Evolutionary conservation across 2,888 invertebrate genomes (phyloP).

Genomic region (Scelioninae gen. 2): DNA sequence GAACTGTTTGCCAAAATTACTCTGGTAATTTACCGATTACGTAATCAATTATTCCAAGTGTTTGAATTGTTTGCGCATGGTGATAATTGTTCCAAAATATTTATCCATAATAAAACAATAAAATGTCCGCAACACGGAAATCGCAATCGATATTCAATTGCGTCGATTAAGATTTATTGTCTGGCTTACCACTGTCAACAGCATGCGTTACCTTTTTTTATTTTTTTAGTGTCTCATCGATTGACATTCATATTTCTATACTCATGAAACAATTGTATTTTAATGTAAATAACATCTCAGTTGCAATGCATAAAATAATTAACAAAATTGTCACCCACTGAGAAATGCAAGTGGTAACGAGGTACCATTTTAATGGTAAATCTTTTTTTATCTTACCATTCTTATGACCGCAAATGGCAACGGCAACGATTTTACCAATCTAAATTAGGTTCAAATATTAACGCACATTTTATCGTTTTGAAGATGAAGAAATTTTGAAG

Average conservation of each 20-base stretch:
- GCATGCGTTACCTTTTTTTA: constrained; percentile 28
- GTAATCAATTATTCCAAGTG: neutral
- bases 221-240: constrained; percentile 9
- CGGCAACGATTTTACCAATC: too few relatives aligned
- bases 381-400: too few relatives aligned
- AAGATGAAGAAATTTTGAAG: too few relatives aligned
- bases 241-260: neutral
- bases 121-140: constrained; percentile 53
- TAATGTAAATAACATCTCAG: neutral
- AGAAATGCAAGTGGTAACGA: too few relatives aligned
- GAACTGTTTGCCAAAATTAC: too few relatives aligned
- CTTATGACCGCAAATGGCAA: too few relatives aligned
- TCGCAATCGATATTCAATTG: constrained; percentile 43
- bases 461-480: too few relatives aligned
- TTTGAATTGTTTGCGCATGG: neutral
- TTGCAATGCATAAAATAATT: neutral
- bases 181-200: constrained; percentile 32
- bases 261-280: neutral
- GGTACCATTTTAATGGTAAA: too few relatives aligned
- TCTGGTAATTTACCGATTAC: too few relatives aligned
- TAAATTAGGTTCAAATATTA: too few relatives aligned
- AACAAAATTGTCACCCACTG: neutral
- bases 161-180: constrained; percentile 49
- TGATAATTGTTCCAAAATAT: constrained; percentile 15
- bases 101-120: constrained; percentile 31